Evolutionary conservation across 2,888 invertebrate species (phyloP).

Genomic region (Ophonus ardosiacus): DNA sequence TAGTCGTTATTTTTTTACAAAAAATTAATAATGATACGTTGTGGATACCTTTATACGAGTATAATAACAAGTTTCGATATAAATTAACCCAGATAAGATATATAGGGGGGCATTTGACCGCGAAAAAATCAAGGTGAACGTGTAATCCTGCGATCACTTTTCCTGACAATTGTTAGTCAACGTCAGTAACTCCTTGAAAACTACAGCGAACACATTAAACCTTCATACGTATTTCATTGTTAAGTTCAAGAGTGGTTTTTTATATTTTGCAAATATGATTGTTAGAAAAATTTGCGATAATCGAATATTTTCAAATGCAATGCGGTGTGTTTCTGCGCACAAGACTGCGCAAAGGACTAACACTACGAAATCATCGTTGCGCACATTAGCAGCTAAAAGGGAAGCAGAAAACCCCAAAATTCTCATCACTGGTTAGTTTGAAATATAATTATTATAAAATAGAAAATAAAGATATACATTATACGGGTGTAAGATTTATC

Average conservation of each 20-base stretch:
- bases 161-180: conserved; percentile 25
- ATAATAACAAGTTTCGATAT: conserved; percentile 3
- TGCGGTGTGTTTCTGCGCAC: conserved; percentile 6
- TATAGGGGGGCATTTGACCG: conserved; percentile 22
- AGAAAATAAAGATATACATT: background rate
- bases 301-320: conserved; percentile 4
- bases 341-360: conserved; percentile 44
- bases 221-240: background rate
- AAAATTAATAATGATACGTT: too few species aligned
- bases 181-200: conserved; percentile 55
- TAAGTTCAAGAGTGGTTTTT: background rate
- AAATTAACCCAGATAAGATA: background rate
- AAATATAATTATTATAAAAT: background rate
- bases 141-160: conserved; percentile 21
- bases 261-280: conserved; percentile 26
- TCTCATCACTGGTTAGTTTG: conserved; percentile 58
- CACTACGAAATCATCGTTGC: conserved; percentile 1
- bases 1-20: too few species aligned
- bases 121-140: conserved; percentile 53
- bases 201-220: conserved; percentile 33
- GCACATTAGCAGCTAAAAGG: conserved; percentile 50
- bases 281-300: conserved; percentile 39
- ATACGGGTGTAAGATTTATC: background rate
- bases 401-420: conserved; percentile 60
- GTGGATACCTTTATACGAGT: background rate